Evolutionary conservation across 2,888 invertebrate genomes (phyloP), one percentile per base, ranked within the genome.

Genomic region (Coremacera marginata): DNA sequence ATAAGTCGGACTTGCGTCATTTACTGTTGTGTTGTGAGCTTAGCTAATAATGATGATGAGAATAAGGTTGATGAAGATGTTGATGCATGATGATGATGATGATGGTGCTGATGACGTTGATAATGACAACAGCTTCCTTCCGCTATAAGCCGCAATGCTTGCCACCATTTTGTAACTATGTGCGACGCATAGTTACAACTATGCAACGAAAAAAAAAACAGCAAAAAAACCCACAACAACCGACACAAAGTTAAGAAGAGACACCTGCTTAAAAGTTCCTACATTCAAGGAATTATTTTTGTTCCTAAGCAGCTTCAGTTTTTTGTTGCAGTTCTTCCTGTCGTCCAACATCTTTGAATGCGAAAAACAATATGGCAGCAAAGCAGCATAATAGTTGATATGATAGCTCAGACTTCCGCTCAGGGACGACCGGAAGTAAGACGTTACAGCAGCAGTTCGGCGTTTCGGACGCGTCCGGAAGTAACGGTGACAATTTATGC

Each of bases 371-470:
- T 57, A 25, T 37, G 71, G 22, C 62, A 44, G 14, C 71, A 60
- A 71, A 34, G 57, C 37, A 60, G 49, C 44, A 22, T 44, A 62
- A 72, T 62, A 72, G 62, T 72, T 72, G 72, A 72, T 62, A 72
- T 72, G 72, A 62, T 62, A 60, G 62, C 55, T 14, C 34, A 31
- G n/a, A 55, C 52, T 55, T 55, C 55, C 70, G 70, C 14, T 27
- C 49, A 5, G 63, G 60, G 31, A 25, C 57, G 9, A 60, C 19
- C 25, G n/a, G 22, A 60, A 22, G 57, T 11, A 27, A 22, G 14
- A 27, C 31, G 34, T n/a, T 27, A n/a, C 44, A 22, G 51, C 31
- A 31, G 34, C 14, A 34, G 63, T 63, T 63, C 25, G 60, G 16
- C 65, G 34, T n/a, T 16, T 3, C 27, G 62, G 31, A 16, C 14